Conservation (phyloP, 2,113 vertebrate species). For the Pachyramphus minor region DNA sequence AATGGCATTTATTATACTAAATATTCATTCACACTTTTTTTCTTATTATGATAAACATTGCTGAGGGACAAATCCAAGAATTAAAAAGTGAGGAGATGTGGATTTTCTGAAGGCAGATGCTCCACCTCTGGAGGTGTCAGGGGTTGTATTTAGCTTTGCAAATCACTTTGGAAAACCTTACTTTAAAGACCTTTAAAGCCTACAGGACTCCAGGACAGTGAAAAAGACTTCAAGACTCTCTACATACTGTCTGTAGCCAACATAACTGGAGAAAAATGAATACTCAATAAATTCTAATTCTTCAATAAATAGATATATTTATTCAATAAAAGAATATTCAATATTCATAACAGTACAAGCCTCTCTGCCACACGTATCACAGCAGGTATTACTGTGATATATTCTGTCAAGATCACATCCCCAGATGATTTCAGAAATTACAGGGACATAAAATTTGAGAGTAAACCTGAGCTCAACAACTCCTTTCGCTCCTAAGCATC, state of each 20-base stretch:
- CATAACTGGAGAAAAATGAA: not conserved
- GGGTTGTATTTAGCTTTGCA: not conserved
- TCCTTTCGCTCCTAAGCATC: not conserved
- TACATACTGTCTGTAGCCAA: not conserved
- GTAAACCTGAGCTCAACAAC: not conserved
- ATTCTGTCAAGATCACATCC: not conserved
- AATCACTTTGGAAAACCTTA: not conserved
- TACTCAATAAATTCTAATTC: not conserved
- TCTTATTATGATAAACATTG: not conserved
- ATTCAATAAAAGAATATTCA: not conserved
- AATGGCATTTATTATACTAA: not conserved
- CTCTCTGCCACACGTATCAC: not conserved
- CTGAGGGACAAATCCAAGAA: not conserved
- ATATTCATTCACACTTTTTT: not conserved
- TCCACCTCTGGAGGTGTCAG: not conserved
- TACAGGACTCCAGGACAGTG: not conserved
- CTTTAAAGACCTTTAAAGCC: not conserved
- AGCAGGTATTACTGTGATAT: not conserved
- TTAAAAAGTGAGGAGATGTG: not conserved
- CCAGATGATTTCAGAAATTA: not conserved
- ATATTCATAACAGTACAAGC: not conserved
- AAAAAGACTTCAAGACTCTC: not conserved
- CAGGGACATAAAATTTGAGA: not conserved
- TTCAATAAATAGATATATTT: too few species aligned
- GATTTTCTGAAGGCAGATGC: not conserved